Evolutionary conservation across 35 echinoderm and acorn worm species (phyloP).

Genomic region (Eucidaris tribuloides): DNA sequence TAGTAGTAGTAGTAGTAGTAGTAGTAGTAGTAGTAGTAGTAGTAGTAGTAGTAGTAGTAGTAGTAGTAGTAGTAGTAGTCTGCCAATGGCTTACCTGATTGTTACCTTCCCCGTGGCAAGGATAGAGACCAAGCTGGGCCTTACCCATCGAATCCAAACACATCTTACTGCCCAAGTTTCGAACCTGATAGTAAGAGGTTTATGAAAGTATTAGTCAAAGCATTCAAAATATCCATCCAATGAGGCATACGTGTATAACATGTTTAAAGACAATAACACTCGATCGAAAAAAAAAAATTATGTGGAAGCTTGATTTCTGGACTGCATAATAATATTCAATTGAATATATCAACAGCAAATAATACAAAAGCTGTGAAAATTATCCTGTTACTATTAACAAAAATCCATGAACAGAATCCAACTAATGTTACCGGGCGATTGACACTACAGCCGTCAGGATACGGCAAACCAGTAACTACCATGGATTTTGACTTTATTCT

Average conservation of each 20-base stretch:
- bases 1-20: too few species aligned
- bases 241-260: neutral
- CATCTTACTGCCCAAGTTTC: constrained; percentile 11
- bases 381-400: too few species aligned
- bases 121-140: constrained; percentile 7
- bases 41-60: too few species aligned
- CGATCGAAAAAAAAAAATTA: neutral
- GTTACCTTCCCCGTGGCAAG: constrained; percentile 45
- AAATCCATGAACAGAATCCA: too few species aligned
- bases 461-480: too few species aligned
- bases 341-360: too few species aligned
- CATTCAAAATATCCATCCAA: neutral
- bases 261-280: neutral
- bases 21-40: too few species aligned
- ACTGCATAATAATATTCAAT: neutral
- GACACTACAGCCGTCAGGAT: too few species aligned
- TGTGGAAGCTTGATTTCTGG: neutral
- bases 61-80: neutral
- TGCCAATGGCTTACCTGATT: constrained; percentile 23
- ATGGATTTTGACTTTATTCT: too few species aligned
- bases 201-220: neutral
- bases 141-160: constrained; percentile 40
- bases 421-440: too few species aligned
- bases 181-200: neutral
- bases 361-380: too few species aligned